Evolutionary conservation across 2,888 invertebrate genomes (phyloP), one percentile per base, ranked within the genome.

Genomic region (Diplolepis rosae): DNA sequence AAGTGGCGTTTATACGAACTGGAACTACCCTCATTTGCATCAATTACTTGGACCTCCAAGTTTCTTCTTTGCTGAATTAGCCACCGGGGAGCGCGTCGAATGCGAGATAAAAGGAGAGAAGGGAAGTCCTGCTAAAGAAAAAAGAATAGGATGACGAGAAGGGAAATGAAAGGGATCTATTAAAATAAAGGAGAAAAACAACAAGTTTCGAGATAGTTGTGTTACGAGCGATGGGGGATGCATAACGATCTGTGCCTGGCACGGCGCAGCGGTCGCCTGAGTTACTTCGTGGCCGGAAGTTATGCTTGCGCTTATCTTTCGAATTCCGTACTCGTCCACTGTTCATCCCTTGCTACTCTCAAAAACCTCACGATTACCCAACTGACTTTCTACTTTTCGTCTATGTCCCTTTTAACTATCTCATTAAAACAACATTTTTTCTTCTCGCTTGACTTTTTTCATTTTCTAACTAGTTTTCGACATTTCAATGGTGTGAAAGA

Each of bases 221-320:
- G 84, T 85, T 87, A 87, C 87, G 87, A 87, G 85, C 87, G 80
- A 84, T 85, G 80, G 79, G 87, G 87, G 87, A 87, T 85, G 83
- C 86, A 84, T 85, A 85, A 86, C 85, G 85, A 85, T 81, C 79
- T 73, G 76, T 78, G 78, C 77, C 79, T 74, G 77, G 71, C 45
- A 13, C 75, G 77, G 71, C 45, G 35, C 50, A n/a, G 51, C 81
- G 79, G 78, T 79, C 77, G 76, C 68, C 80, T 84, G 84, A 85
- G 81, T 85, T 84, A 85, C 82, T 80, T 79, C 78, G 77, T 79
- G 79, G 77, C 78, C 79, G 74, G 74, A 83, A 86, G 84, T 86
- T 85, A 86, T 84, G 84, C 83, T 80, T 74, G 80, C 82, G 84
- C 85, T 85, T 85, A 85, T 86, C 85, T 85, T 85, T 82, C 80